Evolutionary conservation across 92 coral and sea anemone species (phyloP), one percentile per base, ranked within the genome.

Genomic region (Heliopora coerulea): DNA sequence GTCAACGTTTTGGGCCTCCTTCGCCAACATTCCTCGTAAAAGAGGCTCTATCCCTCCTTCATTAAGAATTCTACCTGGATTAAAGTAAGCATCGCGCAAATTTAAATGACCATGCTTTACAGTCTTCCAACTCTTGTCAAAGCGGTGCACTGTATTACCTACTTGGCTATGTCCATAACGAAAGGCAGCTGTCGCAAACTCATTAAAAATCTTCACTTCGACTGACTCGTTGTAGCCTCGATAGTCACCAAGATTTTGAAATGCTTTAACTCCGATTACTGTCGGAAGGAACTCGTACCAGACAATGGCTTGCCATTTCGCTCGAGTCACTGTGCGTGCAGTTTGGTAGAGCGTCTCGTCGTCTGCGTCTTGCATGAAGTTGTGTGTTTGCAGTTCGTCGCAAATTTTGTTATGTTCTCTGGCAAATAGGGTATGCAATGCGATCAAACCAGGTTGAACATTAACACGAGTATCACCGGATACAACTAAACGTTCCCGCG

Each of bases 401-500:
- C 99, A 95, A 73, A 95, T 87, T 24, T 73, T 74, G 72, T 95
- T 95, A 79, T 95, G 99, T 58, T 95, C 99, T 24, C 99, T 90
- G 39, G 99, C 91, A 83, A 89, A 90, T 15, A 95, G 41, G 29
- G 99, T 88, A 85, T 95, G 99, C 12, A 90, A 83, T 15, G 89
- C 90, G 21, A 95, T 95, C 21, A 95, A 86, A 64, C 99, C 99
- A 27, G 99, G 99, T 57, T 95, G 99, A 34, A 95, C 99, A 78
- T 95, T 95, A 61, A 95, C 99, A 59, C 99, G 92, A 82, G 91
- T 88, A 78, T 95, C 99, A 7, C 99, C 99, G 19, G 99, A 95
- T 8, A 95, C 88, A 30, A 95, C 73, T 84, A 95, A 80, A 72
- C 87, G 89, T 56, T 95, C 99, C 54, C 96, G 96, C 60, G 99